A percentile compares a stretch with the other conserved stretches of the same genome.
phyloP scores from a whole-genome alignment of 2,888 invertebrate genomes.

The Mythimna impura region DNA sequence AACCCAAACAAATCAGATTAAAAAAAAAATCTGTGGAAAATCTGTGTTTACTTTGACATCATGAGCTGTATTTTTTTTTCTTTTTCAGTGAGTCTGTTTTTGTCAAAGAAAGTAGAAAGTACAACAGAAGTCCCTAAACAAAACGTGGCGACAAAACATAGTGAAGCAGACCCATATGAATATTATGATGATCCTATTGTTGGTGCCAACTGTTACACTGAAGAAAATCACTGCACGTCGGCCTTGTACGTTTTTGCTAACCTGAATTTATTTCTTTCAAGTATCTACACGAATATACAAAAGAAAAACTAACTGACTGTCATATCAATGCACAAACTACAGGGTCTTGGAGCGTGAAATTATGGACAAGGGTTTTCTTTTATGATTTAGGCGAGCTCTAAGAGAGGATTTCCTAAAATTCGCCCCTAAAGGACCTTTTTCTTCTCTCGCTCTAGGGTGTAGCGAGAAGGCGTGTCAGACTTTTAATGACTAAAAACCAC shows the following conservation, averaged over 20 bases:
- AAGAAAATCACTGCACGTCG: neutral
- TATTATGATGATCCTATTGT: neutral
- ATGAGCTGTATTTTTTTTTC: neutral
- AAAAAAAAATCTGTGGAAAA: no score
- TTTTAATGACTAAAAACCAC: no score
- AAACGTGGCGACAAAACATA: neutral
- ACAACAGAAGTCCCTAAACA: neutral
- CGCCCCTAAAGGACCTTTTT: no score
- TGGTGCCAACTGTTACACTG: neutral
- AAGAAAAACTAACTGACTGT: no score
- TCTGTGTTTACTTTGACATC: neutral
- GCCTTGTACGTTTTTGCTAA: neutral
- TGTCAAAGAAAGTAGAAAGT: neutral
- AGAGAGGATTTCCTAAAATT: no score
- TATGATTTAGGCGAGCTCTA: no score
- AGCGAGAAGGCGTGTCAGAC: no score
- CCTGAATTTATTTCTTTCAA: neutral
- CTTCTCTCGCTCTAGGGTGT: no score
- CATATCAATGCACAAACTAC: no score
- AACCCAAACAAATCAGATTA: neutral
- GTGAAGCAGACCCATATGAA: neutral
- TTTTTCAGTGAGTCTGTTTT: constrained; percentile 26
- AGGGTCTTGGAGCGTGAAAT: no score
- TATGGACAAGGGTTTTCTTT: no score
- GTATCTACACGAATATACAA: no score